Evolutionary conservation across 2,113 vertebrate species (phyloP).

Genomic region (Pyxicephalus adspersus): DNA sequence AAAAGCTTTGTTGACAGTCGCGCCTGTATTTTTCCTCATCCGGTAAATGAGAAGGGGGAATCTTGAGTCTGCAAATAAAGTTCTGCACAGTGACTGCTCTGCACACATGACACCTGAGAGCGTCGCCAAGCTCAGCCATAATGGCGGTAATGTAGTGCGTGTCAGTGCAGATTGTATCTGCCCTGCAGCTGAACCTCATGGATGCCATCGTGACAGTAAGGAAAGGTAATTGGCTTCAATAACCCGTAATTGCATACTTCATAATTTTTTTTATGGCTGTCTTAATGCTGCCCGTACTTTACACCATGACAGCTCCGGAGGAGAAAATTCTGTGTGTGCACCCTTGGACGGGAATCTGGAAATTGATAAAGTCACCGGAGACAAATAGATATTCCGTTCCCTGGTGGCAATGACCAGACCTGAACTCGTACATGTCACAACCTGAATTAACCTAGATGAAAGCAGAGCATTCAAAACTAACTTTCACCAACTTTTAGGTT

Average conservation of each 20-base stretch:
- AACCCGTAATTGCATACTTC: slow-evolving; percentile 47
- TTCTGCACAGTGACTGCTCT: background rate
- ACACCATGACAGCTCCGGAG: background rate
- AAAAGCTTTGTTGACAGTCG: too few relatives aligned
- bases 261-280: slow-evolving; percentile 49
- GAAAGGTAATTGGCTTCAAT: slow-evolving; percentile 49
- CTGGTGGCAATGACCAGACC: background rate
- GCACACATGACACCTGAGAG: background rate
- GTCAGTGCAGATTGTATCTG: slow-evolving; percentile 30
- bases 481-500: too few relatives aligned
- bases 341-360: background rate
- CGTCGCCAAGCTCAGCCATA: slow-evolving; percentile 11
- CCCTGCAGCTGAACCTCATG: slow-evolving; percentile 42
- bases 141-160: slow-evolving; percentile 11
- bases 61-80: slow-evolving; percentile 9
- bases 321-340: background rate
- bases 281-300: slow-evolving; percentile 32
- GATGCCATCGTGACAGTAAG: slow-evolving; percentile 30
- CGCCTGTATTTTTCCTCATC: background rate
- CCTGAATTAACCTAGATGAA: background rate
- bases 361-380: background rate
- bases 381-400: background rate
- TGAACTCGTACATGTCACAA: background rate
- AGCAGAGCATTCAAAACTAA: background rate
- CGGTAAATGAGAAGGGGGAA: background rate